Conservation (phyloP, 2,888 invertebrate genomes). For the Clusia tigrina region DNA sequence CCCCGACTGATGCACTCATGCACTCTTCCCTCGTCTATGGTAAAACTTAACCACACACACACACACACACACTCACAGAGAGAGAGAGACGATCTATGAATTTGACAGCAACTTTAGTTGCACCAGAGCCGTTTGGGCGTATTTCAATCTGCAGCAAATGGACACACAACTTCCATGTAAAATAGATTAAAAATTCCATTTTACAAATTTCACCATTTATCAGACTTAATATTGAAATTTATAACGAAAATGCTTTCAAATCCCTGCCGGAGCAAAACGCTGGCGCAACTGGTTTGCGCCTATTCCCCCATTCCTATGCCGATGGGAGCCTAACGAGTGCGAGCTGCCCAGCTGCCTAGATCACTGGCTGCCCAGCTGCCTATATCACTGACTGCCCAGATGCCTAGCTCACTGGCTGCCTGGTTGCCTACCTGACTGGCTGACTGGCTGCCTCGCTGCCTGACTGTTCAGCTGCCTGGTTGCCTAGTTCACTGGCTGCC, state of each 20-base stretch:
- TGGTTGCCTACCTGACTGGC: too few relatives aligned
- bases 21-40: neutral
- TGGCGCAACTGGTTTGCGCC: neutral
- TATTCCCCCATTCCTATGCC: neutral
- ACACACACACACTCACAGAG: neutral
- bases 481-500: too few relatives aligned
- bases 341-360: too few relatives aligned
- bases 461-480: too few relatives aligned
- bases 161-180: conserved; percentile 33
- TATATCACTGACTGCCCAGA: too few relatives aligned
- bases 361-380: too few relatives aligned
- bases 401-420: too few relatives aligned
- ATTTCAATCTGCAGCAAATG: conserved; percentile 37
- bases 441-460: too few relatives aligned
- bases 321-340: too few relatives aligned
- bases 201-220: conserved; percentile 8
- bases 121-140: conserved; percentile 24
- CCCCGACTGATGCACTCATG: neutral
- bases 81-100: too few relatives aligned
- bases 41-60: neutral
- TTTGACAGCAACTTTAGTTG: neutral
- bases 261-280: too few relatives aligned
- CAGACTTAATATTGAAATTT: conserved; percentile 1
- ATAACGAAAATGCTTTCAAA: neutral
- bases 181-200: conserved; percentile 34